These are phyloP conservation scores for Acanthiza pusilla DNA, from an alignment of 2,797 vertebrate genomes.

Conservation along the genomic window DNA sequence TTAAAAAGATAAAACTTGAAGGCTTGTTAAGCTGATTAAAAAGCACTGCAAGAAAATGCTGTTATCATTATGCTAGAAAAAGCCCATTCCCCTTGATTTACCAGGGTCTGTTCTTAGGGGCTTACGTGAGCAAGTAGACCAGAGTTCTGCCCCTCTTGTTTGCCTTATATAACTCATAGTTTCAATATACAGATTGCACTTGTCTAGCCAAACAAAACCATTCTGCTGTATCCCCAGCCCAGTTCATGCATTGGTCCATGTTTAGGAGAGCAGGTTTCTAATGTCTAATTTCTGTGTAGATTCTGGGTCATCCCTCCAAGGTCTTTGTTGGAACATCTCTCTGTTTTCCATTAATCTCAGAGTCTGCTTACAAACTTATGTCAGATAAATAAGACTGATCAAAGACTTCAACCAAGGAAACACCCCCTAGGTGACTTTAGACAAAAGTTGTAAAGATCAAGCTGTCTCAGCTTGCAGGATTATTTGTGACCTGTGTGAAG, in stretches of 20 bases:
- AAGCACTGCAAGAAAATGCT: neutral
- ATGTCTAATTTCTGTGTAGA: neutral
- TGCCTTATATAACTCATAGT: neutral
- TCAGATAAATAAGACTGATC: neutral
- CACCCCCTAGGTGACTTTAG: neutral
- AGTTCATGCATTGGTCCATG: neutral
- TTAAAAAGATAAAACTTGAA: constrained; percentile 2
- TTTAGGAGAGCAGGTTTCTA: neutral
- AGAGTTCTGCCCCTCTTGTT: neutral
- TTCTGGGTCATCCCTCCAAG: neutral
- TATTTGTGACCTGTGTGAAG: neutral
- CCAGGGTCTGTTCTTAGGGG: neutral
- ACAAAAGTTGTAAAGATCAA: neutral
- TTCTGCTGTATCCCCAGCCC: neutral
- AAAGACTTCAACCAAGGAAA: neutral
- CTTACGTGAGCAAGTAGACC: neutral
- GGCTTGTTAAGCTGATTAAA: neutral
- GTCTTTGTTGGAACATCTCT: neutral
- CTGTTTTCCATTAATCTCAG: neutral
- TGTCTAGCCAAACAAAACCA: neutral
- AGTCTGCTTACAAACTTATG: neutral
- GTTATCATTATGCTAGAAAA: neutral
- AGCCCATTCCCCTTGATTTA: neutral
- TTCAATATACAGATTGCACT: neutral
- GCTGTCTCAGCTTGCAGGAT: neutral